Base-by-base conservation (phyloP, 2,888 invertebrate genomes). In the Endomychus coccineus region DNA sequence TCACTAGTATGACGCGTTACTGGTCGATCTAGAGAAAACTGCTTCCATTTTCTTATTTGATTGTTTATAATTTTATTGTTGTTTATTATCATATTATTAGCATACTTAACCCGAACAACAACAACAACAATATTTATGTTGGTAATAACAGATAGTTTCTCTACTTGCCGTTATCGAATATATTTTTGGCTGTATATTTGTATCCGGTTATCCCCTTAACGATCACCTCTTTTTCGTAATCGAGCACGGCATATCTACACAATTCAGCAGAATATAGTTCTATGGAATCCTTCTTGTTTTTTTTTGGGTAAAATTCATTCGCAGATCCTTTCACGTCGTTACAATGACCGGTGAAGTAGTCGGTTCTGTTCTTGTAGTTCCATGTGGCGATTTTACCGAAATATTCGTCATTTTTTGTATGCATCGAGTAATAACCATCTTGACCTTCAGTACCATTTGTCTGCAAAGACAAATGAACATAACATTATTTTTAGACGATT, bases 261-360 rank as follows among this genome's bases (percentile, higher is more conserved):
- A 89, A 67, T 55, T 88, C 86, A 1, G 83, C 71, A 39, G 80
- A 72, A 62, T 80, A 88, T 48, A 88, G 66, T 27, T 65, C 64
- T 13, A 83, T 67, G n/a, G 61, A 58, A 19, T 70, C 70, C 2
- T 73, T 68, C 39, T 75, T 74, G 1, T 78, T 64, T 53, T 78
- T 71, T 1, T 85, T 80, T 0, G 84, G 79, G 60, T 83, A 79
- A 59, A 87, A 82, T 67, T 88, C 88, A 0, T 88, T 87, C 0
- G 81, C 80, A 13, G 85, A 84, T 15, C 88, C 89, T 37, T 69
- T 69, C 2, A 88, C 71, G 51, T 61, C 58, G 34, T 76, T 77
- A 57, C 82, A 82, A 15, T 70, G 62, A 4, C 71, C 73, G 0
- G 62, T 45, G 58, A 78, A 73, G 54, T 71, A 59, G 50, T 70